Percentiles rank a stretch among this genome's conserved stretches.
Evolutionary conservation across 2,113 vertebrate genomes (phyloP).

Genomic region (Crotalus tigris): DNA sequence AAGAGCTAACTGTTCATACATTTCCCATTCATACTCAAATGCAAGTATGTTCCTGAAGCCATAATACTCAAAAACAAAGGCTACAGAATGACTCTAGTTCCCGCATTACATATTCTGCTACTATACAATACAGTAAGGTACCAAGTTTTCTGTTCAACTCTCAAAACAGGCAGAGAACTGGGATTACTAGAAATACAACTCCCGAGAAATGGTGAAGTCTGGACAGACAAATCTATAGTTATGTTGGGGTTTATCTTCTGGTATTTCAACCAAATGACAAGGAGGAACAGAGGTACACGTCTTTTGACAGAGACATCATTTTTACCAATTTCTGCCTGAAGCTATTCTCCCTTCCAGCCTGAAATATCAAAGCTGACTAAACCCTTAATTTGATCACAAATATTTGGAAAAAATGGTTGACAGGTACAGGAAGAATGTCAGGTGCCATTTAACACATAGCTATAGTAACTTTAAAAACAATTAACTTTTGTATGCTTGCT

Average conservation of each 20-base stretch:
- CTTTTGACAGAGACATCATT: background rate
- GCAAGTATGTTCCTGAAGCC: slow-evolving; percentile 3
- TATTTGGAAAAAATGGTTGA: background rate
- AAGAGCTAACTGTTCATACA: background rate
- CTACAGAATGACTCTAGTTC: background rate
- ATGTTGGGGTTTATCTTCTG: slow-evolving; percentile 6
- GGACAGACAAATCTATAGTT: slow-evolving; percentile 22
- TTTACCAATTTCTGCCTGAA: background rate
- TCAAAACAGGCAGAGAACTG: slow-evolving; percentile 10
- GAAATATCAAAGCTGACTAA: background rate
- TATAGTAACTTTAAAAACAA: background rate
- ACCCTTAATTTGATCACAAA: background rate
- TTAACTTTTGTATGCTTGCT: slow-evolving; percentile 3
- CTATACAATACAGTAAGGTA: background rate
- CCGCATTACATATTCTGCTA: background rate
- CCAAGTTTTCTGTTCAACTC: background rate
- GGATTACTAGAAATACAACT: background rate
- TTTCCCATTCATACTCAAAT: slow-evolving; percentile 1
- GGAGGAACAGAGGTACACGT: background rate
- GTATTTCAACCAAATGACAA: background rate
- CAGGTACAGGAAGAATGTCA: background rate
- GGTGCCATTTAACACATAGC: slow-evolving; percentile 23
- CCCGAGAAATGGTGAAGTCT: slow-evolving; percentile 28
- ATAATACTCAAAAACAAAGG: background rate
- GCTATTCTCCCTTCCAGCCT: background rate